These are phyloP conservation scores for Epinotia demarniana DNA, from an alignment of 2,888 invertebrate genomes.

Conservation along the genomic window DNA sequence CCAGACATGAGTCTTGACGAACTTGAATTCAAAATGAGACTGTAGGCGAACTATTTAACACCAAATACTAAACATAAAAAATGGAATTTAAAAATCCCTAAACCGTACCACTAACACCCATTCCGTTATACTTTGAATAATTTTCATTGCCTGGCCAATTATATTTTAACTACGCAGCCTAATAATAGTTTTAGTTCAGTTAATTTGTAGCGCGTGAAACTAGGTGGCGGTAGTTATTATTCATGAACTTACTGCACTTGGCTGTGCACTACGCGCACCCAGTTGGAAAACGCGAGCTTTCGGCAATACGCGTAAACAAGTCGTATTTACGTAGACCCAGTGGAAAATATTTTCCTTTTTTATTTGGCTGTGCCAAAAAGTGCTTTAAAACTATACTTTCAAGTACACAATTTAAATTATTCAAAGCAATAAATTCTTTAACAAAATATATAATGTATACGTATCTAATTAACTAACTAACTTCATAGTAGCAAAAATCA, in stretches of 20 bases:
- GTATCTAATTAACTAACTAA: no score
- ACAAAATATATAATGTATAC: no score
- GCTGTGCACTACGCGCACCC: conserved; percentile 12
- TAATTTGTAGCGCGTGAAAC: conserved; percentile 18
- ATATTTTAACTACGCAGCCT: conserved; percentile 31
- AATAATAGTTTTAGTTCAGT: conserved; percentile 13
- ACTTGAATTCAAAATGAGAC: no score
- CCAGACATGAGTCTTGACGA: no score
- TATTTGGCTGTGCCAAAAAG: no score
- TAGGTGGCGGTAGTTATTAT: not conserved
- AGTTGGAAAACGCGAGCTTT: not conserved
- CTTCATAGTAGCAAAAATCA: no score
- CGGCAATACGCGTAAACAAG: not conserved
- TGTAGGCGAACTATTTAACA: no score
- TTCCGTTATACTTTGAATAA: conserved; percentile 27
- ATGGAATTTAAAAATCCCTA: conserved; percentile 11
- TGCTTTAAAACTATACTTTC: no score
- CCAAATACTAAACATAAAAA: not conserved
- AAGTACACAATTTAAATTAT: no score
- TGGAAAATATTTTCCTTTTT: not conserved
- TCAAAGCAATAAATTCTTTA: no score
- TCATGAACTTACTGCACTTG: conserved; percentile 5
- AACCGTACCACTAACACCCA: conserved; percentile 8
- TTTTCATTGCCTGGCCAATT: conserved; percentile 31
- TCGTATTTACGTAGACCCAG: not conserved